phyloP scores from a whole-genome alignment of 2,888 invertebrate genomes.

The Acrobasis repandana region DNA sequence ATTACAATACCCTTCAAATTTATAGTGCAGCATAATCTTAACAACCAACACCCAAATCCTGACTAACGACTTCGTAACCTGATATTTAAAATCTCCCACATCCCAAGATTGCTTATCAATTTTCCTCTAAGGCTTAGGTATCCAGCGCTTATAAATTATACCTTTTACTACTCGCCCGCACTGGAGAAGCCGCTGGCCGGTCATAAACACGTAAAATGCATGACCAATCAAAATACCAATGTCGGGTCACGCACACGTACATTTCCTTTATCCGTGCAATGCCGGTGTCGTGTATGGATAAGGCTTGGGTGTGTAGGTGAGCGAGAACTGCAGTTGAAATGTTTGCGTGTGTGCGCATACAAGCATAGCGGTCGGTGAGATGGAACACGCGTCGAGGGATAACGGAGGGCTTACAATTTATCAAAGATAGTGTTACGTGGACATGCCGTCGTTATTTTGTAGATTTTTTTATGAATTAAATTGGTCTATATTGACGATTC shows the following conservation, averaged over 20 bases:
- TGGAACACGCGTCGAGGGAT: conserved; percentile 80
- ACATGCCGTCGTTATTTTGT: conserved; percentile 41
- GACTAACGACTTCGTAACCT: conserved; percentile 23
- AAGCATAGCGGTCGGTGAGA: conserved; percentile 60
- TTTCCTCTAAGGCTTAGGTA: conserved; percentile 57
- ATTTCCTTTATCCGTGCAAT: conserved; percentile 28
- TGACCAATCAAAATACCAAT: conserved; percentile 83
- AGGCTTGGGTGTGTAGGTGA: conserved; percentile 38
- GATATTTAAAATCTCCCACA: conserved; percentile 26
- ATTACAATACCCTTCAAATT: background rate
- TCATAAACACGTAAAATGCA: conserved; percentile 82
- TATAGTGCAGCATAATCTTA: background rate
- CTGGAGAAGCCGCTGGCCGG: conserved; percentile 58
- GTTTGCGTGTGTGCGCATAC: conserved; percentile 55
- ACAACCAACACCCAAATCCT: conserved; percentile 25
- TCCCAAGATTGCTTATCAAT: conserved; percentile 48
- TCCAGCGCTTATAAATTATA: conserved; percentile 64
- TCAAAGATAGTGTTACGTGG: conserved; percentile 56
- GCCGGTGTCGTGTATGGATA: background rate
- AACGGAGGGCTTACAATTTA: conserved; percentile 78
- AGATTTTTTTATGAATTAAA: conserved; percentile 13
- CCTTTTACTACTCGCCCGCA: conserved; percentile 70
- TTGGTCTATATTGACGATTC: background rate
- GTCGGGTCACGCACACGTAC: conserved; percentile 66
- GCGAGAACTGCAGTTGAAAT: conserved; percentile 59